A percentile compares a stretch with the other conserved stretches of the same genome.
Evolutionary conservation across 2,888 invertebrate genomes (phyloP).

Genomic region (Stegana nigrithorax): DNA sequence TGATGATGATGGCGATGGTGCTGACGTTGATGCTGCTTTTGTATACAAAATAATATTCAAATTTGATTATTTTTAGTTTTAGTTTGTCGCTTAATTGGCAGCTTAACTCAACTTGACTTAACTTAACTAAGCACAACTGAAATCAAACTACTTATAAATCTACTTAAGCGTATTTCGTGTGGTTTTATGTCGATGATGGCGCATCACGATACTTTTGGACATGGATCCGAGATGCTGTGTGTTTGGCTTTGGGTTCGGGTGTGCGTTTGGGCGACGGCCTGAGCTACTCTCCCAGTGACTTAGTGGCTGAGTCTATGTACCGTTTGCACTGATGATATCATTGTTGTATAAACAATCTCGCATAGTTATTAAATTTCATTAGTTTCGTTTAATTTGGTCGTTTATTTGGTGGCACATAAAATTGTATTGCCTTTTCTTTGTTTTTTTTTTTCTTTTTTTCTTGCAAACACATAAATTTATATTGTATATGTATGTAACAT

Average conservation of each 20-base stretch:
- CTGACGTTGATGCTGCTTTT: background rate
- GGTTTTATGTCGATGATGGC: slow-evolving; percentile 6
- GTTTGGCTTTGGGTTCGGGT: too few relatives aligned
- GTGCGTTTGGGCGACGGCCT: background rate
- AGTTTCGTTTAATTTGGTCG: slow-evolving; percentile 12
- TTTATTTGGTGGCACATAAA: slow-evolving; percentile 1
- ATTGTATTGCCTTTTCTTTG: background rate
- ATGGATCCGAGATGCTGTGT: too few relatives aligned
- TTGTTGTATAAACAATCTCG: slow-evolving; percentile 28
- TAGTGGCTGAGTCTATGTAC: background rate
- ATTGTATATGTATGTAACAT: too few relatives aligned
- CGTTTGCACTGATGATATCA: slow-evolving; percentile 33
- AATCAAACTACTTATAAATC: too few relatives aligned
- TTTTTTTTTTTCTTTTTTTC: too few relatives aligned
- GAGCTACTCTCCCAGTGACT: too few relatives aligned
- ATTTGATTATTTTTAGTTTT: slow-evolving; percentile 41
- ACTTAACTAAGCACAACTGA: slow-evolving; percentile 32
- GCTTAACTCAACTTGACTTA: slow-evolving; percentile 39
- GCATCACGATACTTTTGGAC: background rate
- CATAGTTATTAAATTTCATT: slow-evolving; percentile 15
- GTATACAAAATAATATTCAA: too few relatives aligned
- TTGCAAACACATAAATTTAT: too few relatives aligned
- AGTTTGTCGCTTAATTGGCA: slow-evolving; percentile 54
- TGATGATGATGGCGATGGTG: too few relatives aligned
- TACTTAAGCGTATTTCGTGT: slow-evolving; percentile 8